These are phyloP conservation scores for Meriones psammophilus DNA, from an alignment of 2,797 vertebrate genomes.

Conservation along the genomic window DNA sequence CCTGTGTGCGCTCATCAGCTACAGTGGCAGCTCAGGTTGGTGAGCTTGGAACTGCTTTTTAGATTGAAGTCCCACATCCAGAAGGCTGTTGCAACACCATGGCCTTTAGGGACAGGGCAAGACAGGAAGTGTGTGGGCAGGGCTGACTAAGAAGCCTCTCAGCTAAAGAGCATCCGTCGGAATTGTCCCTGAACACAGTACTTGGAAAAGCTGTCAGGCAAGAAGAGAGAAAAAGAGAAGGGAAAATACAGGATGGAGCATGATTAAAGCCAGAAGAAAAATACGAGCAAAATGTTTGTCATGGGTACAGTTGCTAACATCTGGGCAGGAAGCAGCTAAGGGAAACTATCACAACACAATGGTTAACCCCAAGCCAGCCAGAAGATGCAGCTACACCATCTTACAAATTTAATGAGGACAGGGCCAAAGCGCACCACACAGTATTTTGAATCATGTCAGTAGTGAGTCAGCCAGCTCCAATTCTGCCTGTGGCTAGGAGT, in stretches of 20 bases:
- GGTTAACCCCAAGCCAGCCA: constrained; percentile 26
- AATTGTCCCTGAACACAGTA: neutral
- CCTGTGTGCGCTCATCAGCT: rapidly evolving
- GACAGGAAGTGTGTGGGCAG: neutral
- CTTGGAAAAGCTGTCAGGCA: neutral
- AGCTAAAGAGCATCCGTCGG: neutral
- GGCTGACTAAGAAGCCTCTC: neutral
- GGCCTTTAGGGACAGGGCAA: neutral
- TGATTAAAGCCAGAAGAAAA: neutral
- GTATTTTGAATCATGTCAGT: constrained; percentile 70
- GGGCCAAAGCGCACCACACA: constrained; percentile 55
- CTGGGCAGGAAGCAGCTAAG: constrained; percentile 52
- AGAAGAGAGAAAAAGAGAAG: rapidly evolving
- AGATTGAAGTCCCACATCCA: neutral
- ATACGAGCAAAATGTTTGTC: neutral
- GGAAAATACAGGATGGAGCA: neutral
- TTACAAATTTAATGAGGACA: constrained; percentile 82
- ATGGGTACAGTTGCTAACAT: neutral
- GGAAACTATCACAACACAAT: constrained; percentile 42
- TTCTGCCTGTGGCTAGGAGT: constrained; percentile 71
- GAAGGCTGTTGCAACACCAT: rapidly evolving
- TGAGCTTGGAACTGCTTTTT: rapidly evolving
- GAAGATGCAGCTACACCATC: neutral
- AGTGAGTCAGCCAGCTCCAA: constrained; percentile 42
- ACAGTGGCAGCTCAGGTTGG: neutral